These are phyloP conservation scores for Myotis pilosus DNA, from an alignment of 2,797 vertebrate species.

Conservation along the genomic window DNA sequence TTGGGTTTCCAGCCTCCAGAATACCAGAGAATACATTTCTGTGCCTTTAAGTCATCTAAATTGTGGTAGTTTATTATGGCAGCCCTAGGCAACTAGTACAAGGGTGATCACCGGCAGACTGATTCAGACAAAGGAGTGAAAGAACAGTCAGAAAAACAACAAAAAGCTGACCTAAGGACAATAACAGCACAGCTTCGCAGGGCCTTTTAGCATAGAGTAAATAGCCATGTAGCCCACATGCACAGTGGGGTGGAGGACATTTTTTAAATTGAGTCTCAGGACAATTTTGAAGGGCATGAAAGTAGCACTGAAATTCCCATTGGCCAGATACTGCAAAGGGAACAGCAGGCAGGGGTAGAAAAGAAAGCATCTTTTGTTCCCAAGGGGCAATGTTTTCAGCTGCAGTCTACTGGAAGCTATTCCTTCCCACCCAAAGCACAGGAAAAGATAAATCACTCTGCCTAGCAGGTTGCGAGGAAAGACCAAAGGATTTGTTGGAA, in stretches of 20 bases:
- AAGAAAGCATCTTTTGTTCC: background rate
- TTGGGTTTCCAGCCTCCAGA: background rate
- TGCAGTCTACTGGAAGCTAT: background rate
- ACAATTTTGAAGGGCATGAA: slow-evolving; percentile 21
- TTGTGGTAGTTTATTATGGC: background rate
- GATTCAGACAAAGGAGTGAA: background rate
- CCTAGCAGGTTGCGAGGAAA: background rate
- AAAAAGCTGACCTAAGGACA: background rate
- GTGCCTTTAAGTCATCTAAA: background rate
- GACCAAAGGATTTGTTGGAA: background rate
- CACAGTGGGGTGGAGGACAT: background rate
- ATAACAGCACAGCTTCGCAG: background rate
- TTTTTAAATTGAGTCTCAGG: background rate
- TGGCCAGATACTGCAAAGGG: background rate
- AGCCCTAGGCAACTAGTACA: background rate
- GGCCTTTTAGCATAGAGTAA: background rate
- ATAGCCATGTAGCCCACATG: background rate
- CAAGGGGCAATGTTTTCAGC: background rate
- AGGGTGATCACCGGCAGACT: background rate
- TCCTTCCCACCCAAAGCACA: background rate
- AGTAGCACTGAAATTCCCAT: background rate
- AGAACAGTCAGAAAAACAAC: background rate
- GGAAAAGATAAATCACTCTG: background rate
- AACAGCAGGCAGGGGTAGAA: background rate
- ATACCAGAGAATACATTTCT: background rate